Conservation (phyloP, 2,797 vertebrate species). For the Todus mexicanus region DNA sequence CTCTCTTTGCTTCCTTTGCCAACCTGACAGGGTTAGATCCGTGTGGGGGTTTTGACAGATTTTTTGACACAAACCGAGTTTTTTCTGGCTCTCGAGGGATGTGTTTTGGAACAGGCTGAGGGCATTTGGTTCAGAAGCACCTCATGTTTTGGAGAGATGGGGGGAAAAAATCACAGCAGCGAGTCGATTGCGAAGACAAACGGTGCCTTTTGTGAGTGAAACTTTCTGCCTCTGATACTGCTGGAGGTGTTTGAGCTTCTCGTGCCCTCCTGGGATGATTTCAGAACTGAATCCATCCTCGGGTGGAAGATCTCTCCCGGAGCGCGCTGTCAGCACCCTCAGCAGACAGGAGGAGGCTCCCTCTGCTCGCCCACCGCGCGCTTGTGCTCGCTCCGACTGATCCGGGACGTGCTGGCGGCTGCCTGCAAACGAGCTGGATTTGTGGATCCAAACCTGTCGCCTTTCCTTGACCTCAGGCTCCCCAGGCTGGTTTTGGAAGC, state of each 20-base stretch:
- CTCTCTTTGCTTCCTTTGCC: neutral
- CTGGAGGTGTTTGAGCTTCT: neutral
- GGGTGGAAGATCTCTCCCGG: rapidly evolving
- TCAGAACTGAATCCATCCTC: neutral
- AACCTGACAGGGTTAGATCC: rapidly evolving
- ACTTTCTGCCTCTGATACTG: rapidly evolving
- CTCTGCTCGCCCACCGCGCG: neutral
- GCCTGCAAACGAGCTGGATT: neutral
- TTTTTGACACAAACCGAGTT: neutral
- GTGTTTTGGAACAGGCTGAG: neutral
- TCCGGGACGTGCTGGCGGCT: rapidly evolving
- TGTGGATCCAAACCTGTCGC: neutral
- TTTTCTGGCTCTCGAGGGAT: neutral
- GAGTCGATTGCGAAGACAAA: no score
- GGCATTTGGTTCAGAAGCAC: neutral
- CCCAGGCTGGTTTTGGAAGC: neutral
- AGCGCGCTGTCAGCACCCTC: neutral
- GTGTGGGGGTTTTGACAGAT: rapidly evolving
- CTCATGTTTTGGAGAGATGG: neutral
- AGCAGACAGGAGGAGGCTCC: constrained; percentile 52
- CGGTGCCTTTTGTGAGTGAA: neutral
- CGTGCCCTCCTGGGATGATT: rapidly evolving
- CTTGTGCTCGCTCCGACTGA: rapidly evolving
- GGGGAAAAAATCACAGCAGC: neutral
- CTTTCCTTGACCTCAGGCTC: neutral